Base-by-base conservation (phyloP, 2,888 invertebrate genomes). In the Pterostichus niger region DNA sequence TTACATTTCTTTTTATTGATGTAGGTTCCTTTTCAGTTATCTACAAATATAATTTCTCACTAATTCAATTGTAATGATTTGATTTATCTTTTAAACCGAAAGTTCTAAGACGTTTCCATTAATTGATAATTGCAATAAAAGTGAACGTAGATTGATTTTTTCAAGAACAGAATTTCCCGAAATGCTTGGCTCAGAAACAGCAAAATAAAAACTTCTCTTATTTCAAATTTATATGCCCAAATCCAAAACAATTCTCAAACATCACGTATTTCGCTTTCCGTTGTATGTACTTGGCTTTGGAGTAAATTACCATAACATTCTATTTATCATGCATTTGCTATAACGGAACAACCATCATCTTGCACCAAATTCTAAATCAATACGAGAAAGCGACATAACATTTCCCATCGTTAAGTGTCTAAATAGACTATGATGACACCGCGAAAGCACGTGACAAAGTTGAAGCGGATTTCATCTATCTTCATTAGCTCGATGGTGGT, bases 381-480 rank as follows among this genome's bases (percentile, higher is more conserved):
- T 71, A 71, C 9, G 44, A 71, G 40, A 40, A 40, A 44, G 15
- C 68, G 31, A 13, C 35, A 35, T 35, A 64, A 35, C 35, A 35
- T 64, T 64, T 44, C 68, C 68, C 17, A 64, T 64, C 40, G 13
- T 33, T n/a, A 71, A 71, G 68, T 64, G 64, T 31, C 64, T 64
- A 71, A 71, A 10, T 71, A 13, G 44, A 13, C 44, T 6, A 24
- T 33, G 75, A 75, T 31, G 33, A 44, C 44, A 15, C 11, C 52
- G 33, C 33, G 33, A 52, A 33, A 71, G 52, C 75, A 49, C 15
- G 73, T 83, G 40, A 76, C 80, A 84, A 84, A 82, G 68, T 84
- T 35, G 35, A 46, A 84, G 77, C 61, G 80, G 56, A 49, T 79
- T 80, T 84, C 84, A 84, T 84, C 80, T 75, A 80, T 84, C 84